A percentile compares a stretch with the other conserved stretches of the same genome.
Evolutionary conservation across 2,797 vertebrate species (phyloP).

Genomic region (Sternotherus odoratus): DNA sequence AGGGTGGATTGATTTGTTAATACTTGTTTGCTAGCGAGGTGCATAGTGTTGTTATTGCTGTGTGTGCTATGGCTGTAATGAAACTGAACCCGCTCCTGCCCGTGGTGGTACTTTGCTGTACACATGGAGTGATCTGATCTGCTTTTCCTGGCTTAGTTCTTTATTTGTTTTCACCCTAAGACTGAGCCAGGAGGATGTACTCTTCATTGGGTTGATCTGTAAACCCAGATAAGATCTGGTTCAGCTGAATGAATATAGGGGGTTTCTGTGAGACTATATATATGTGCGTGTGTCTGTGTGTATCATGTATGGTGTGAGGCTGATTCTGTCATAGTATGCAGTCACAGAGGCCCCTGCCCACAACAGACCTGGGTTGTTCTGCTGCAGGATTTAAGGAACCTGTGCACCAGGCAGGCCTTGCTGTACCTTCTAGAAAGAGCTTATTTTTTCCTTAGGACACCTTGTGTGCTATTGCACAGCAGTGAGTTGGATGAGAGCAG

Average conservation of each 20-base stretch:
- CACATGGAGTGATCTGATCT: neutral
- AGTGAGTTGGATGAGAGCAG: neutral
- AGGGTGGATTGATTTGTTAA: constrained; percentile 32
- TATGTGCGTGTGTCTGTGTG: neutral
- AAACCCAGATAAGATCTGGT: neutral
- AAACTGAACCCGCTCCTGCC: fast-evolving
- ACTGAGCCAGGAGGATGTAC: neutral
- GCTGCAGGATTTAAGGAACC: neutral
- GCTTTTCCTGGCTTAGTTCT: neutral
- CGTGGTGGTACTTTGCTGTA: neutral
- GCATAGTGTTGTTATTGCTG: neutral
- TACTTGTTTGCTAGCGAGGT: neutral
- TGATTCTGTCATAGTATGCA: neutral
- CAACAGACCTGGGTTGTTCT: neutral
- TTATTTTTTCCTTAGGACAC: neutral
- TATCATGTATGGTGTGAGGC: neutral
- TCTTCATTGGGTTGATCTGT: neutral
- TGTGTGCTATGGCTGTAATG: constrained; percentile 13
- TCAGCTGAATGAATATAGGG: no score
- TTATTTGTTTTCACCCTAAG: neutral
- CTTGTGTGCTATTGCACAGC: neutral
- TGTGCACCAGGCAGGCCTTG: no score
- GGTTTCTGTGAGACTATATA: neutral
- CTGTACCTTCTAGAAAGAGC: neutral
- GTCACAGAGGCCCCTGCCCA: neutral